phyloP scores from a whole-genome alignment of 2,888 invertebrate genomes.

The Drosophila neotestacea region DNA sequence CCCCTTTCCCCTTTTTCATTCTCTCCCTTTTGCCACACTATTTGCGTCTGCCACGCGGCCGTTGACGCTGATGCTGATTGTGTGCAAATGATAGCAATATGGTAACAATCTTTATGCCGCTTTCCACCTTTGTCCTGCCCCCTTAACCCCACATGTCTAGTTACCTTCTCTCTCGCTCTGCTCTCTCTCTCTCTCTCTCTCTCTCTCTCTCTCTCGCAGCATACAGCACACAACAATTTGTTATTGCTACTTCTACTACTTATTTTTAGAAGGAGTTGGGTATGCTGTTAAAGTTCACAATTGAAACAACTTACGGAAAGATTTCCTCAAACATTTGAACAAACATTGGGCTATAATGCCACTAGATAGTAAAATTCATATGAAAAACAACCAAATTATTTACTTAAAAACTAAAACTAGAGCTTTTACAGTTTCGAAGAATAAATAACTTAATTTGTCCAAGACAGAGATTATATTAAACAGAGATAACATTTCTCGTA shows the following conservation, averaged over 20 bases:
- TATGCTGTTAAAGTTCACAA: neutral
- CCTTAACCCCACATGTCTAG: neutral
- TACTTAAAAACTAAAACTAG: too few relatives aligned
- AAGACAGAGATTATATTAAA: too few relatives aligned
- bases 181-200: neutral
- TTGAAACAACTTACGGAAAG: neutral
- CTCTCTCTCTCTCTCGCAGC: neutral
- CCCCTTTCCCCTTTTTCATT: neutral
- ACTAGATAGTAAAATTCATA: too few relatives aligned
- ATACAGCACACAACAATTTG: slow-evolving; percentile 26
- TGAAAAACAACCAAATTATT: too few relatives aligned
- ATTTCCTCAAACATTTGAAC: neutral
- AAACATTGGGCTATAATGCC: too few relatives aligned
- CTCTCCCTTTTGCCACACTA: neutral
- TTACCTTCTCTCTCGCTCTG: neutral
- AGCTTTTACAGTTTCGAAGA: too few relatives aligned
- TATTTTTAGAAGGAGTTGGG: slow-evolving; percentile 5
- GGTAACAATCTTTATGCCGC: slow-evolving; percentile 76
- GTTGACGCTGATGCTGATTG: slow-evolving; percentile 66
- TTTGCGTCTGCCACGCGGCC: slow-evolving; percentile 40
- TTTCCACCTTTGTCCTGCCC: slow-evolving; percentile 12
- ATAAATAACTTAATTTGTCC: too few relatives aligned
- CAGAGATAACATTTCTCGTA: too few relatives aligned
- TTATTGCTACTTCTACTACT: slow-evolving; percentile 13
- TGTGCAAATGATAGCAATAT: slow-evolving; percentile 82